These are phyloP conservation scores for Deilephila porcellus DNA, from an alignment of 2,888 invertebrate species.

Conservation along the genomic window DNA sequence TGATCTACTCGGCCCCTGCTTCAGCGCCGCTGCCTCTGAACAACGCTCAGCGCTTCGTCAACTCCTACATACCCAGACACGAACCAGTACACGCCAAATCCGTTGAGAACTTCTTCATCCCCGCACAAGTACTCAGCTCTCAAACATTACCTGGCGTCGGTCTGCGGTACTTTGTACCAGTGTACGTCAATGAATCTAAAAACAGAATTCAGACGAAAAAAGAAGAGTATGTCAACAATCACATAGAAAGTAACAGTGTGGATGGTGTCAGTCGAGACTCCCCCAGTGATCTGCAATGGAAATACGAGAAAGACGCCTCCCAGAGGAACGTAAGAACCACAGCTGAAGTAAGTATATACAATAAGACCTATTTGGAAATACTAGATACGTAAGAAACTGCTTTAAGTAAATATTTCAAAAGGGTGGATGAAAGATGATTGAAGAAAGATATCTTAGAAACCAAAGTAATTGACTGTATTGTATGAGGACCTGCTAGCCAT, in stretches of 20 bases:
- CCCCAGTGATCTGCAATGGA: conserved; percentile 70
- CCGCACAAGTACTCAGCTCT: conserved; percentile 67
- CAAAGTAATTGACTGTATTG: too few relatives aligned
- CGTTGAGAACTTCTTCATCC: conserved; percentile 59
- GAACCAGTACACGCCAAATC: conserved; percentile 55
- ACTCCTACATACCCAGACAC: conserved; percentile 66
- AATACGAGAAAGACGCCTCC: conserved; percentile 70
- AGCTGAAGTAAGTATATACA: conserved; percentile 60
- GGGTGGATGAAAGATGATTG: too few relatives aligned
- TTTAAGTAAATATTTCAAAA: too few relatives aligned
- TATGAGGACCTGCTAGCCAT: too few relatives aligned
- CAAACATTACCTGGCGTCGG: conserved; percentile 75
- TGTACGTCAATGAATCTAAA: conserved; percentile 54
- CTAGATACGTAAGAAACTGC: neutral
- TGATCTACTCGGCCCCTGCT: conserved; percentile 58
- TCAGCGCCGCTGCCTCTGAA: conserved; percentile 56
- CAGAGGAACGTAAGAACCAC: conserved; percentile 62
- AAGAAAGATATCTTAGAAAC: too few relatives aligned
- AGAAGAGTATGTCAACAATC: conserved; percentile 71
- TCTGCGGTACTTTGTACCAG: conserved; percentile 72
- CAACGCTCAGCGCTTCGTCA: conserved; percentile 76
- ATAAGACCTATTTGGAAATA: neutral
- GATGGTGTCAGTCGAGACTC: conserved; percentile 54
- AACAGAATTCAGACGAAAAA: conserved; percentile 54
- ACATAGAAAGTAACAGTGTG: conserved; percentile 65